A percentile compares a stretch with the other conserved stretches of the same genome.
Conservation (phyloP, 2,888 invertebrate species). For the Pseudococcus viburni region DNA sequence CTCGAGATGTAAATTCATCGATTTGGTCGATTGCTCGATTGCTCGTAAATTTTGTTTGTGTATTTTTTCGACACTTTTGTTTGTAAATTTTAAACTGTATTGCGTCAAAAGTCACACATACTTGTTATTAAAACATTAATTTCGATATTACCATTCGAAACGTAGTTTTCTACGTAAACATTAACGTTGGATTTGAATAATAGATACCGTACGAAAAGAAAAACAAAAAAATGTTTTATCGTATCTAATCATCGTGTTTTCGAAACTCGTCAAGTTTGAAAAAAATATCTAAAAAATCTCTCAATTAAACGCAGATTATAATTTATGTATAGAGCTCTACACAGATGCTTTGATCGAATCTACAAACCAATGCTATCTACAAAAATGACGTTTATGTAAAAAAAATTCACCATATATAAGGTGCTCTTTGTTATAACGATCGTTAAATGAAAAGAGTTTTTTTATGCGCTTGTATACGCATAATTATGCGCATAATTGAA, state of each 20-base stretch:
- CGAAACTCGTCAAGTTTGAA: neutral
- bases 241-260: neutral
- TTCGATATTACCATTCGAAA: neutral
- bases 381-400: neutral
- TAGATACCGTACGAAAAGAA: neutral
- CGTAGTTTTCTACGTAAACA: neutral
- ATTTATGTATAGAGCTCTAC: neutral
- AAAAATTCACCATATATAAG: neutral
- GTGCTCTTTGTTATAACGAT: conserved; percentile 33
- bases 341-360: neutral
- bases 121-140: neutral
- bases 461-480: conserved; percentile 3
- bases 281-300: neutral
- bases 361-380: neutral
- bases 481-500: conserved; percentile 46
- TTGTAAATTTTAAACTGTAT: neutral
- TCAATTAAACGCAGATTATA: neutral
- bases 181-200: neutral
- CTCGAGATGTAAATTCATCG: too few species aligned
- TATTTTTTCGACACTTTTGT: neutral
- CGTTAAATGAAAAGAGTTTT: conserved; percentile 3
- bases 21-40: too few species aligned
- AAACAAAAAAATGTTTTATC: neutral
- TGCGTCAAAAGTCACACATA: neutral
- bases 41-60: too few species aligned